Conservation (phyloP, 1,140 invertebrate genomes). For the Hylaeus anthracinus region DNA sequence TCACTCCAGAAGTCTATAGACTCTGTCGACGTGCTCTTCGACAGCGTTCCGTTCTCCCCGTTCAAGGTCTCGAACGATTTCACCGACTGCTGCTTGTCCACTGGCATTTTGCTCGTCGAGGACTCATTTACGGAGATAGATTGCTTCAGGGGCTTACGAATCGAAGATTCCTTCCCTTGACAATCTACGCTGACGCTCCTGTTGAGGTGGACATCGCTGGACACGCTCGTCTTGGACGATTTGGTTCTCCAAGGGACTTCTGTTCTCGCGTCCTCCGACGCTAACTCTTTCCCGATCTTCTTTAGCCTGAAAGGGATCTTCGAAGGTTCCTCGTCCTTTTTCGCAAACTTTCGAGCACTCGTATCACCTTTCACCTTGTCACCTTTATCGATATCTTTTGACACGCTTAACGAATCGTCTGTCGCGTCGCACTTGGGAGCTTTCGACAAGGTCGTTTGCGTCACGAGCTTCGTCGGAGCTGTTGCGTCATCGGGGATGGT, state of each 20-base stretch:
- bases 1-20: conserved; percentile 79
- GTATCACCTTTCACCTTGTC: not conserved
- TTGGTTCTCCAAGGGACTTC: conserved; percentile 25
- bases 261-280: not conserved
- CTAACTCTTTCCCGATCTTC: not conserved
- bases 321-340: not conserved
- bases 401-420: not conserved
- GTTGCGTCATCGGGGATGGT: not conserved
- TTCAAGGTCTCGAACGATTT: not conserved
- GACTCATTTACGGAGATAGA: not conserved
- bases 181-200: conserved; percentile 11
- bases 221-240: not conserved
- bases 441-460: conserved; percentile 31
- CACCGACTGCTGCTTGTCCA: not conserved
- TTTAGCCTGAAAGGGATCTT: not conserved
- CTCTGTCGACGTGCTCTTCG: conserved; percentile 52
- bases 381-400: not conserved
- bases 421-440: not conserved
- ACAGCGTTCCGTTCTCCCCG: conserved; percentile 7
- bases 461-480: not conserved
- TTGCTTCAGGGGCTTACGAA: not conserved
- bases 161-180: not conserved
- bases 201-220: not conserved
- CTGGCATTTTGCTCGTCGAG: conserved; percentile 4
- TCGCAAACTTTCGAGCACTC: not conserved